A percentile compares a stretch with the other conserved stretches of the same genome.
These are phyloP conservation scores for Syngnathus floridae DNA, from an alignment of 2,113 vertebrate species.

Conservation along the genomic window DNA sequence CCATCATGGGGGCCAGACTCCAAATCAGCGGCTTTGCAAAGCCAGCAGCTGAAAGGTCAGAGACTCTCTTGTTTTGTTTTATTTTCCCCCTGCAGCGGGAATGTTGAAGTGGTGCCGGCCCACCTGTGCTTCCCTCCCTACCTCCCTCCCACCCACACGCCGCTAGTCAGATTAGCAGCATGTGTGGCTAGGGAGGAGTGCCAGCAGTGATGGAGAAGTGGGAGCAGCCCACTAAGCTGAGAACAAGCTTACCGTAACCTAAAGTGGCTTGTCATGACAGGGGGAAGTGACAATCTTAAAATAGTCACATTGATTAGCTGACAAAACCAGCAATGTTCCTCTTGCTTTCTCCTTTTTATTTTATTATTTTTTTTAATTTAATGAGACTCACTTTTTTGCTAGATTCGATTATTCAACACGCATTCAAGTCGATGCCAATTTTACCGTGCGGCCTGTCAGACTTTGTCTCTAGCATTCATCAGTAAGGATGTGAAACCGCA, in stretches of 20 bases:
- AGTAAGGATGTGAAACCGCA: slow-evolving; percentile 63
- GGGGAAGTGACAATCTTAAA: slow-evolving; percentile 70
- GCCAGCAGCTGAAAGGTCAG: slow-evolving; percentile 63
- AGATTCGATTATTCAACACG: slow-evolving; percentile 4
- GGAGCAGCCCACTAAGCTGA: slow-evolving; percentile 59
- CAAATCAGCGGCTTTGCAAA: slow-evolving; percentile 40
- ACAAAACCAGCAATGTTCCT: slow-evolving; percentile 9
- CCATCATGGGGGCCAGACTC: slow-evolving; percentile 38
- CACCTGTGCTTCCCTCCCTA: slow-evolving; percentile 30
- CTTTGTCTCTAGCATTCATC: slow-evolving; percentile 26
- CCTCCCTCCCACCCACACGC: slow-evolving; percentile 38
- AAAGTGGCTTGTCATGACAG: slow-evolving; percentile 70
- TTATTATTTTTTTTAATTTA: not conserved
- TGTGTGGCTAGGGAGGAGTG: slow-evolving; percentile 29
- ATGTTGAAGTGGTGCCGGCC: slow-evolving; percentile 9
- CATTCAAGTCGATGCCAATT: slow-evolving; percentile 7
- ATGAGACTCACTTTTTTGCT: not conserved
- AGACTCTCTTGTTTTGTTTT: slow-evolving; percentile 7
- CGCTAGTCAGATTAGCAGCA: slow-evolving; percentile 56
- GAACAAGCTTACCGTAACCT: slow-evolving; percentile 58
- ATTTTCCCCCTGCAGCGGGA: not conserved
- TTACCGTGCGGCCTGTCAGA: slow-evolving; percentile 25
- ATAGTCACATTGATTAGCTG: slow-evolving; percentile 64
- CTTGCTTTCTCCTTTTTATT: not conserved
- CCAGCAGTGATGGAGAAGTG: slow-evolving; percentile 34